Percentiles rank a stretch among this genome's conserved stretches.
Conservation (phyloP, 2,888 invertebrate species). For the Zelleria hepariella region DNA sequence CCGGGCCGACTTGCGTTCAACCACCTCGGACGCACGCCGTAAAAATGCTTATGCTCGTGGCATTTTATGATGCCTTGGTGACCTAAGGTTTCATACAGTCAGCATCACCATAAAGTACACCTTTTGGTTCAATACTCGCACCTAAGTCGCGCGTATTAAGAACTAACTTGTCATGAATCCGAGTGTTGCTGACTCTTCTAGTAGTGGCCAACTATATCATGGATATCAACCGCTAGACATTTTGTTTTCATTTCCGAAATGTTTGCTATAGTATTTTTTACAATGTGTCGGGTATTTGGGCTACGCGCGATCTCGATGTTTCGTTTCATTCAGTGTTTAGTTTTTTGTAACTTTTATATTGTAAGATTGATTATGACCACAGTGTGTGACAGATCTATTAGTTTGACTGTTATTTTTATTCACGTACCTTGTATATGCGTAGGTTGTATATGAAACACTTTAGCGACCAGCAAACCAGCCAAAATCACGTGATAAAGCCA, state of each 20-base stretch:
- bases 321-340: background rate
- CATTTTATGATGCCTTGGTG: background rate
- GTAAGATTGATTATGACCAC: too few relatives aligned
- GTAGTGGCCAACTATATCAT: too few relatives aligned
- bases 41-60: slow-evolving; percentile 31
- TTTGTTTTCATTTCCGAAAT: background rate
- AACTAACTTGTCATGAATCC: too few relatives aligned
- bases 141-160: background rate
- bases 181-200: background rate
- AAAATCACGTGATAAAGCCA: background rate
- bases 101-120: background rate
- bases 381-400: too few relatives aligned
- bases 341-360: too few relatives aligned
- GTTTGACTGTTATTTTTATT: too few relatives aligned
- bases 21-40: slow-evolving; percentile 35
- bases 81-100: background rate
- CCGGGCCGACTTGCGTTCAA: slow-evolving; percentile 67
- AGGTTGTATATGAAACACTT: too few relatives aligned
- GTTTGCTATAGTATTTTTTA: background rate
- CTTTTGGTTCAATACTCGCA: background rate
- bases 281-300: background rate
- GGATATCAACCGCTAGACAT: too few relatives aligned
- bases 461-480: background rate
- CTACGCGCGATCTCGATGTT: background rate
- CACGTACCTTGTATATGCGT: too few relatives aligned